phyloP scores from a whole-genome alignment of 2,888 invertebrate species.

The Eupithecia insigniata region DNA sequence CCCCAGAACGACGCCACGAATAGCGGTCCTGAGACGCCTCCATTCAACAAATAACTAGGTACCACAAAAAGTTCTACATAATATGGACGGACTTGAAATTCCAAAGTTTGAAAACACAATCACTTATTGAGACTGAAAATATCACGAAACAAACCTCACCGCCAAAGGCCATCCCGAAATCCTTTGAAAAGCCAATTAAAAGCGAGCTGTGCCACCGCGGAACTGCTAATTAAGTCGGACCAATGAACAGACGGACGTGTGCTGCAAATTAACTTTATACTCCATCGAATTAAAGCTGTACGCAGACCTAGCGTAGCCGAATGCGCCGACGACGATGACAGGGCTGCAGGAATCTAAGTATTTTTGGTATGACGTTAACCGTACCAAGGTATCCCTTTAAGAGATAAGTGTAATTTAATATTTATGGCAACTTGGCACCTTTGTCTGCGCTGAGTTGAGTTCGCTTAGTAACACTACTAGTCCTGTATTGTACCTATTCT shows the following conservation, averaged over 20 bases:
- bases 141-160: not conserved
- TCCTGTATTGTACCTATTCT: not conserved
- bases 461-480: not conserved
- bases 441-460: not conserved
- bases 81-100: not conserved
- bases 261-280: not conserved
- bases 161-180: not conserved
- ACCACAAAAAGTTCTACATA: not conserved
- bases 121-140: not conserved
- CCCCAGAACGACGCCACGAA: no score
- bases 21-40: no score
- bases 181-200: slow-evolving; percentile 3
- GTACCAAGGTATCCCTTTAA: no score
- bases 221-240: not conserved
- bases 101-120: not conserved
- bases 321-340: not conserved
- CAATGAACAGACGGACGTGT: not conserved
- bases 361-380: not conserved
- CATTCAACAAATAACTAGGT: not conserved
- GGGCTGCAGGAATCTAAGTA: not conserved
- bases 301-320: not conserved
- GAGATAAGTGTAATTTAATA: no score
- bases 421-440: not conserved
- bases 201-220: not conserved
- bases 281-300: not conserved